Percentiles rank a stretch among this genome's conserved stretches.
Evolutionary conservation across 2,797 vertebrate genomes (phyloP).

Genomic region (Schizopygopsis pylzovi): DNA sequence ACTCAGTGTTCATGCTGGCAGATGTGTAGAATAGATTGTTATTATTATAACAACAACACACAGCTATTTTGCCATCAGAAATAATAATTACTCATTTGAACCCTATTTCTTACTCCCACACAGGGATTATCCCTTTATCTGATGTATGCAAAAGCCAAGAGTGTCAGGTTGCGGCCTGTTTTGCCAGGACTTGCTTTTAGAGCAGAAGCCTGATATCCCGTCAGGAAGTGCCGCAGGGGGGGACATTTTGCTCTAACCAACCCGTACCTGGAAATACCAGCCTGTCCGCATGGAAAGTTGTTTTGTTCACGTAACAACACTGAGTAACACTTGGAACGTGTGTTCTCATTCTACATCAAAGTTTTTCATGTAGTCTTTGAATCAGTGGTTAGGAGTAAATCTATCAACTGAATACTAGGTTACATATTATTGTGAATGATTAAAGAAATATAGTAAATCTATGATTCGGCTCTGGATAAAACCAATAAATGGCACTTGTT

Average conservation of each 20-base stretch:
- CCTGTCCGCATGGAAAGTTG: slow-evolving; percentile 40
- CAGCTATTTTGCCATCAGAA: slow-evolving; percentile 4
- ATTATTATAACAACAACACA: slow-evolving; percentile 19
- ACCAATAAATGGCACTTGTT: background rate
- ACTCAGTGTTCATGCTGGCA: background rate
- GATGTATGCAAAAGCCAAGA: slow-evolving; percentile 45
- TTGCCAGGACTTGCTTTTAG: slow-evolving; percentile 52
- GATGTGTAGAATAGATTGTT: background rate
- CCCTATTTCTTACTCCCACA: slow-evolving; percentile 26
- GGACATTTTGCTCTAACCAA: slow-evolving; percentile 43
- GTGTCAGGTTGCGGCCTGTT: slow-evolving; percentile 56
- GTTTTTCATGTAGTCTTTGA: slow-evolving; percentile 4
- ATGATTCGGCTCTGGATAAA: background rate
- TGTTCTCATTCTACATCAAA: background rate
- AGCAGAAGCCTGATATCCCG: slow-evolving; percentile 58
- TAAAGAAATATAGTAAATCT: background rate
- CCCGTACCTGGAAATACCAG: slow-evolving; percentile 69
- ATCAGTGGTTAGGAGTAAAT: background rate
- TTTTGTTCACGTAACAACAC: slow-evolving; percentile 24
- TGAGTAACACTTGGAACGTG: background rate
- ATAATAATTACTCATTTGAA: slow-evolving; percentile 22
- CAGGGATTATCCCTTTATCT: slow-evolving; percentile 54
- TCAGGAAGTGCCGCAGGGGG: slow-evolving; percentile 57
- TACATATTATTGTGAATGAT: background rate
- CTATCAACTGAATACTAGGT: background rate